Evolutionary conservation across 1,140 invertebrate species (phyloP), one percentile per base, ranked within the genome.

Genomic region (Spodoptera frugiperda): DNA sequence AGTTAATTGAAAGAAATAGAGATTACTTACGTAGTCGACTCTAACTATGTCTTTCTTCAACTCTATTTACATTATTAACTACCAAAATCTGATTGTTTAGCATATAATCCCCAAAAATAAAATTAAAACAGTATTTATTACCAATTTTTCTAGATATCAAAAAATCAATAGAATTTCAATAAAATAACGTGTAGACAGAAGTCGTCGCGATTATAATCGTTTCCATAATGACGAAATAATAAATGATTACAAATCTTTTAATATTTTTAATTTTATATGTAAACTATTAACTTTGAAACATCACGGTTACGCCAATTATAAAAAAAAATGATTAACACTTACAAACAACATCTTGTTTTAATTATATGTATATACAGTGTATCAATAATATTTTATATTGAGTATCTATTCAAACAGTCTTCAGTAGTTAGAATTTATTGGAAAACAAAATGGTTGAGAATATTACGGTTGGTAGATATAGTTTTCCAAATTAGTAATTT

Each of bases 131-230:
- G 25, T 3, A 25, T 9, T 14, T 2, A 9, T 2, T 59, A 12
- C 14, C 4, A 15, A 59, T 39, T 44, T 39, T 39, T 39, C 0
- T 39, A 39, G 8, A 12, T 49, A 49, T 48, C 12, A 65, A 65
- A 59, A 33, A 65, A 10, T 10, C 44, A 63, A n/a, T 30, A 67
- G 17, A 74, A 80, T 84, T 83, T 80, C 79, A 84, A 87, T 80
- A 87, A 89, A 86, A 90, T 80, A 89, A 89, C 82, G 89, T 87
- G 86, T 84, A 89, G 82, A 77, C 86, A 88, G 87, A 90, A 87
- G 87, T 89, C 90, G 91, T 83, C 91, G 90, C 90, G 86, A 84
- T 86, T 83, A 84, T 81, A 0, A 39, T 39, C 33, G 5, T 39
- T 39, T 10, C 33, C 33, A 67, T 80, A 81, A 83, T 76, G 71